Evolutionary conservation across 1,140 invertebrate species (phyloP), one percentile per base, ranked within the genome.

Genomic region (Drosophila ohnishii): DNA sequence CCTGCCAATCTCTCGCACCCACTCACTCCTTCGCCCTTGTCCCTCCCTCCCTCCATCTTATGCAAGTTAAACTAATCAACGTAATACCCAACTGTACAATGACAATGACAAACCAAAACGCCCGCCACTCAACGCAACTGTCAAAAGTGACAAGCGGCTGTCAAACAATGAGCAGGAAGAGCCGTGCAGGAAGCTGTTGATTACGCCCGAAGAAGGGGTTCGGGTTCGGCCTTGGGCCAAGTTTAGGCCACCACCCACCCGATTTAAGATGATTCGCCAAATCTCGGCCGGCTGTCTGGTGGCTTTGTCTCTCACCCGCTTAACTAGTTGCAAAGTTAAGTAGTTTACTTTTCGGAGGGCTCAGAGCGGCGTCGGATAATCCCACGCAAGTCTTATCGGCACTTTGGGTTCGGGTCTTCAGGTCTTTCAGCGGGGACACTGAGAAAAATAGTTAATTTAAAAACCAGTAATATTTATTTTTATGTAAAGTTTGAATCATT

Each of bases 261-360:
- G 71, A 53, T 64, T 64, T 55, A 61, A 76, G 50, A 67, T 77
- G 77, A 61, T 61, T 63, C 37, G 14, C 60, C 72, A 77, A 71
- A 77, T 84, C 81, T 85, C 74, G 62, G 50, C 63, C 59, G 45
- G 64, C 47, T 28, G 47, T 51, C 50, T 35, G 50, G 42, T 30
- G 45, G 37, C 81, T 70, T 85, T 85, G 82, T 86, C 82, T 85
- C 65, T 75, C 65, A 45, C 65, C 67, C 51, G 82, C 78, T 80
- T 83, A 88, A 84, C 84, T 87, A 88, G 84, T 88, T 87, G 80
- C 84, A 80, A 83, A 87, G 84, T 87, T 87, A 87, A 87, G 84
- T 87, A 87, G 84, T 87, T 87, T 87, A 84, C 71, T 64, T 80
- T 67, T 56, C 39, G 75, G 47, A 51, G 57, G 47, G 50, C 48